Evolutionary conservation across 2,113 vertebrate genomes (phyloP), one percentile per base, ranked within the genome.

Genomic region (Xiphophorus couchianus): DNA sequence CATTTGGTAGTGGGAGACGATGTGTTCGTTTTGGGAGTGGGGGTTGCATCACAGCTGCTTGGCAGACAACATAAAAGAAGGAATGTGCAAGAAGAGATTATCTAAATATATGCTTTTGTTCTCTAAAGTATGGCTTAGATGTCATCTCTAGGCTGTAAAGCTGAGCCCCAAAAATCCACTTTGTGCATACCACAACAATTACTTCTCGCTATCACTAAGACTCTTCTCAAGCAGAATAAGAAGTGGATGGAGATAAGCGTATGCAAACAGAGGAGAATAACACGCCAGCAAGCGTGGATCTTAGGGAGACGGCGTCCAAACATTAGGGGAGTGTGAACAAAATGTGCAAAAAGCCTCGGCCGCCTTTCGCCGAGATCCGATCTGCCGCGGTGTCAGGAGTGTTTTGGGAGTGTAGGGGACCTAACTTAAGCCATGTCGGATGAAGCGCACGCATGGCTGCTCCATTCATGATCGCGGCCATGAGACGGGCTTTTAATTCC

Each of bases 51-150:
- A 74, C 63, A 65, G 54, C 54, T 69, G 71, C 77, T 77, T 80
- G 11, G 61, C 72, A 76, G 82, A 86, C 78, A 65, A 85, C 82
- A 37, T 28, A 82, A 84, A 54, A 82, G 67, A 81, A 84, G 73
- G 76, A n/a, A 88, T 83, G 73, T 60, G 80, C 79, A 75, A 67
- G 76, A 69, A 82, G 27, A 72, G 54, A 84, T 81, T 62, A 84
- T 89, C 78, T 82, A 84, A 84, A 89, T 83, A 80, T 84, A 83
- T 71, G 68, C 84, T 88, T 88, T 82, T 86, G 8, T 73, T 75
- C 80, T 84, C 70, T 87, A 74, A 89, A 85, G 80, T 92, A 91
- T 92, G 90, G 91, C 90, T 93, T 92, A 82, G 81, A 91, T 91
- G 92, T 89, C 65, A 13, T 66, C 87, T 83, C 88, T 74, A 81